A percentile compares a stretch with the other conserved stretches of the same genome.
Conservation (phyloP, 2,113 vertebrate genomes). For the Stigmatopora argus region DNA sequence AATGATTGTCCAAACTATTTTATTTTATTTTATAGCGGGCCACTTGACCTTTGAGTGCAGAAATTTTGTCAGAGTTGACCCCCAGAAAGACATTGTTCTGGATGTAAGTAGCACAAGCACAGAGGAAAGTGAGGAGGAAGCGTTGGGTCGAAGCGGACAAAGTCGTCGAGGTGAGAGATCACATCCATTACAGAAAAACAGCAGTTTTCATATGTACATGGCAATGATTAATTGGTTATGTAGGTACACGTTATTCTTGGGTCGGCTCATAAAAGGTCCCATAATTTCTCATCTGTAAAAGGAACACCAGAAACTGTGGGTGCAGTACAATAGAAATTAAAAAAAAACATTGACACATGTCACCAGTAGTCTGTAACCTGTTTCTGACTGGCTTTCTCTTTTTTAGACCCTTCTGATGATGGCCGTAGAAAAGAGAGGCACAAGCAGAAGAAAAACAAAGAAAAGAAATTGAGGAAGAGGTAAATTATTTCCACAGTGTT, state of each 20-base stretch:
- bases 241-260: background rate
- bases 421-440: slow-evolving; percentile 71
- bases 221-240: background rate
- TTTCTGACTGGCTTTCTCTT: background rate
- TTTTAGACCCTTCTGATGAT: slow-evolving; percentile 72
- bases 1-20: background rate
- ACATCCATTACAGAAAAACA: background rate
- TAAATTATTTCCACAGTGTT: slow-evolving; percentile 32
- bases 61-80: slow-evolving; percentile 95
- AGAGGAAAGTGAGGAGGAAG: slow-evolving; percentile 84
- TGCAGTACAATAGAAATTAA: no score
- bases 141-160: slow-evolving; percentile 66
- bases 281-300: background rate
- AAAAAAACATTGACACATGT: no score
- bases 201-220: background rate
- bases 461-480: slow-evolving; percentile 83
- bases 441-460: slow-evolving; percentile 81
- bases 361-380: no score
- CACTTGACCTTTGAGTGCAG: slow-evolving; percentile 96
- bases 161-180: slow-evolving; percentile 64
- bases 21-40: slow-evolving; percentile 72
- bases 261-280: background rate
- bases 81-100: slow-evolving; percentile 95
- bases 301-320: no score
- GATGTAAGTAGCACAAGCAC: slow-evolving; percentile 97